Evolutionary conservation across 2,888 invertebrate species (phyloP).

Genomic region (Athrips mouffetella): DNA sequence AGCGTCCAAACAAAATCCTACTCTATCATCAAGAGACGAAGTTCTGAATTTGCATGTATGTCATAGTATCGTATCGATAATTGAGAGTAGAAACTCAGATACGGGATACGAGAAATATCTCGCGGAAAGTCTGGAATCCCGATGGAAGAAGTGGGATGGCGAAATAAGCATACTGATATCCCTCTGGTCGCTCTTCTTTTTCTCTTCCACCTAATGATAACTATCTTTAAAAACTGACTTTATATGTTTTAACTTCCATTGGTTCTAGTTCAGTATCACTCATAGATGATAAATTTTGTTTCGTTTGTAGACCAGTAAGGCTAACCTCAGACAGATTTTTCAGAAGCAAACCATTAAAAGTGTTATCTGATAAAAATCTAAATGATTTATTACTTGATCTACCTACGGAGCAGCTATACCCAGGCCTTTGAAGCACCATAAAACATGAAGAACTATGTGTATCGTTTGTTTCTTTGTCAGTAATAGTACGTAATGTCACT

Average conservation of each 20-base stretch:
- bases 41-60: too few species aligned
- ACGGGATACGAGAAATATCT: too few species aligned
- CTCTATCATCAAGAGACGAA: too few species aligned
- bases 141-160: too few species aligned
- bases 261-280: slow-evolving; percentile 78
- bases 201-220: too few species aligned
- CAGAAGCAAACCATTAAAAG: slow-evolving; percentile 46
- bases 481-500: slow-evolving; percentile 87
- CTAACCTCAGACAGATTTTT: slow-evolving; percentile 73
- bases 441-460: slow-evolving; percentile 87
- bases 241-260: slow-evolving; percentile 81
- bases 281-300: slow-evolving; percentile 56
- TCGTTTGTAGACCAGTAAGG: slow-evolving; percentile 78
- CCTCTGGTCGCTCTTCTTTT: too few species aligned
- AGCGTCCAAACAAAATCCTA: too few species aligned
- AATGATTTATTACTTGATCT: slow-evolving; percentile 55
- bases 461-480: slow-evolving; percentile 86
- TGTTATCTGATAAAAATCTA: slow-evolving; percentile 42
- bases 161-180: too few species aligned
- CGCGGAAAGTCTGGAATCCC: too few species aligned
- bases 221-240: slow-evolving; percentile 78
- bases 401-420: slow-evolving; percentile 81
- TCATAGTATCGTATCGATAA: too few species aligned
- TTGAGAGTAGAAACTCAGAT: too few species aligned
- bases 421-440: slow-evolving; percentile 88